Conservation (phyloP, 2,888 invertebrate species). For the Nomada goodeniana region DNA sequence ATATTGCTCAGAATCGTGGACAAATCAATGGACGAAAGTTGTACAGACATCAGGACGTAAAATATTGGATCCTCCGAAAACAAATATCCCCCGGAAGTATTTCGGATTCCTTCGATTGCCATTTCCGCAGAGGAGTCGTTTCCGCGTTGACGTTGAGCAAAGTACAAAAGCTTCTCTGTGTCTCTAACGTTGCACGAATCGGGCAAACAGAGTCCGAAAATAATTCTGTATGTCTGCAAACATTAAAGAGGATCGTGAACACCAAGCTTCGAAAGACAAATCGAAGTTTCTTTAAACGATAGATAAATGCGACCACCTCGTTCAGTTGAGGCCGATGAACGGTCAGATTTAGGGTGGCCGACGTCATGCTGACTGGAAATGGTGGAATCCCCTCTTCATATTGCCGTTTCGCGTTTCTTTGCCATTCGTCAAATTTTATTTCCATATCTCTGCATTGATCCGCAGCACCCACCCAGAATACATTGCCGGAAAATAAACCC, state of each 20-base stretch:
- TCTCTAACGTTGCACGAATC: constrained; percentile 84
- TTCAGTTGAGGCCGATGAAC: constrained; percentile 62
- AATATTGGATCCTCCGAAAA: constrained; percentile 72
- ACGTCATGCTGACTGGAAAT: constrained; percentile 70
- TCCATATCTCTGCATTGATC: constrained; percentile 75
- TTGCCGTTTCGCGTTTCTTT: constrained; percentile 22
- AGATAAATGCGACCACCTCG: constrained; percentile 53
- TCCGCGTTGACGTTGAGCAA: constrained; percentile 84
- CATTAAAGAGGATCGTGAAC: not conserved
- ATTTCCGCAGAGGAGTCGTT: constrained; percentile 82
- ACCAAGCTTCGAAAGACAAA: not conserved
- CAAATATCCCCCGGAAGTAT: constrained; percentile 72
- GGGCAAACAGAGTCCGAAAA: constrained; percentile 85
- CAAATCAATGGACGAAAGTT: too few species aligned
- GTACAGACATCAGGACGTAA: constrained; percentile 71
- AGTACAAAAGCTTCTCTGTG: constrained; percentile 84
- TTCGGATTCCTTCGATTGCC: constrained; percentile 66
- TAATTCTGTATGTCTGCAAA: constrained; percentile 59
- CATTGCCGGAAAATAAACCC: constrained; percentile 73
- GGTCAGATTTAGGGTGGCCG: constrained; percentile 68
- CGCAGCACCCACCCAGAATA: constrained; percentile 74
- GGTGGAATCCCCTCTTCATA: constrained; percentile 62
- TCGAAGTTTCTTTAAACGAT: not conserved
- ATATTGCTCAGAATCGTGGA: not conserved
- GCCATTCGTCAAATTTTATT: constrained; percentile 48